These are phyloP conservation scores for Botia kubotai DNA, from an alignment of 2,797 vertebrate genomes.

Conservation along the genomic window DNA sequence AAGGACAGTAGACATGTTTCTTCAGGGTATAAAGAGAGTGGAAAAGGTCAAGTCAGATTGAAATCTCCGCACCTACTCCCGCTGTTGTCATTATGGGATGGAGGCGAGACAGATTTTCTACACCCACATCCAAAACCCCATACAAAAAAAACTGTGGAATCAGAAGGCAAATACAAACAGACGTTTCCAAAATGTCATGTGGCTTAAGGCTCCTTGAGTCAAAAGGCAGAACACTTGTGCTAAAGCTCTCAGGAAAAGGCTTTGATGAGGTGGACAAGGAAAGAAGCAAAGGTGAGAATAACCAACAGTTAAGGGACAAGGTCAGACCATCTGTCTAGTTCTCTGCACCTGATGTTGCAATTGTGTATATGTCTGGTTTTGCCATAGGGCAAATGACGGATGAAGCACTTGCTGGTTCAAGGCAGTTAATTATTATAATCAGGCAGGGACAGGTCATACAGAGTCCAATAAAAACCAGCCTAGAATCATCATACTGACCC, in stretches of 20 bases:
- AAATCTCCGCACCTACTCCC: conserved; percentile 47
- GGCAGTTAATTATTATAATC: not conserved
- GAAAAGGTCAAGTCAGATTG: conserved; percentile 62
- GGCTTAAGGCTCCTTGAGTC: conserved; percentile 59
- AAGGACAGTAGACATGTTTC: conserved; percentile 44
- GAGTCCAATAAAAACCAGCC: not conserved
- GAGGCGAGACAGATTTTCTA: conserved; percentile 43
- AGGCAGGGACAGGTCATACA: not conserved
- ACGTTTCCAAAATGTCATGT: conserved; percentile 66
- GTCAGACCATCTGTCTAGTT: conserved; percentile 41
- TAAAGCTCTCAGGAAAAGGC: conserved; percentile 54
- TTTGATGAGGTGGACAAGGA: conserved; percentile 45
- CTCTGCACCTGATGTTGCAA: conserved; percentile 4
- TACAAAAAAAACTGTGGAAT: conserved; percentile 35
- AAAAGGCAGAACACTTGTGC: conserved; percentile 46
- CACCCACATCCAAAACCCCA: conserved; percentile 23
- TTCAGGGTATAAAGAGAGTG: conserved; percentile 49
- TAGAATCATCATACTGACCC: not conserved
- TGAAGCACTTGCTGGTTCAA: not conserved
- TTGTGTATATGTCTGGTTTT: not conserved
- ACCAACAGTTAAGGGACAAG: conserved; percentile 42
- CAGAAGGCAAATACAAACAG: conserved; percentile 56
- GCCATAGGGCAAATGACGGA: not conserved
- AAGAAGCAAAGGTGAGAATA: conserved; percentile 48
- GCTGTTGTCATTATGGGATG: conserved; percentile 47